phyloP scores from a whole-genome alignment of 2,797 vertebrate genomes.

The Gobio occitaniae region DNA sequence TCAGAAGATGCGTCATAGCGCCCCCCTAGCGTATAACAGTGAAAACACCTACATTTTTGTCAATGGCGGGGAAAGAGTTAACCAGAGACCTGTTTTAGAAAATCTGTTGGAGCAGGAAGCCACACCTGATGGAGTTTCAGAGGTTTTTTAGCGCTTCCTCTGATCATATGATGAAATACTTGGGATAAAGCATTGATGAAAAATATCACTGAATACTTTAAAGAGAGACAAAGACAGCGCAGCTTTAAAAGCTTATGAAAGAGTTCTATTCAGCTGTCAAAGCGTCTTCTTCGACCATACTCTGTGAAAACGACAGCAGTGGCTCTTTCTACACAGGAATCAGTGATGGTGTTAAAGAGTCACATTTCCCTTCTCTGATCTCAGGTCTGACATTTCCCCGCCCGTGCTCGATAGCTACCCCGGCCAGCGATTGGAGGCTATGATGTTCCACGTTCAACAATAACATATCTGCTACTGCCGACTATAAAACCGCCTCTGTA shows the following conservation, averaged over 20 bases:
- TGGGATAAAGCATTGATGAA: constrained; percentile 8
- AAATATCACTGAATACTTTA: constrained; percentile 61
- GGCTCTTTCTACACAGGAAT: constrained; percentile 71
- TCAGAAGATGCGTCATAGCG: no score
- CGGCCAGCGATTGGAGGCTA: constrained; percentile 34
- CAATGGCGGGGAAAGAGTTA: no score
- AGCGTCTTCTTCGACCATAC: constrained; percentile 72
- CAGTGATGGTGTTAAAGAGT: constrained; percentile 49
- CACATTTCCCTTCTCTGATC: constrained; percentile 45
- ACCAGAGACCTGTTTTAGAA: constrained; percentile 48
- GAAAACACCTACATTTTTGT: no score
- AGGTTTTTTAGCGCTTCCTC: not conserved
- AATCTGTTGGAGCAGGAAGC: constrained; percentile 75
- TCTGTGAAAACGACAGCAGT: constrained; percentile 66
- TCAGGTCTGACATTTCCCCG: constrained; percentile 54
- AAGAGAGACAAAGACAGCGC: constrained; percentile 67
- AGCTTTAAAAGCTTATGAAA: constrained; percentile 71
- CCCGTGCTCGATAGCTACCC: constrained; percentile 14
- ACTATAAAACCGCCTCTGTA: constrained; percentile 38
- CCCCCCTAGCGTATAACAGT: no score
- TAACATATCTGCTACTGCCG: constrained; percentile 40
- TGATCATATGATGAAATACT: constrained; percentile 34
- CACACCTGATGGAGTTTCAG: constrained; percentile 67
- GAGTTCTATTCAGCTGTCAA: constrained; percentile 72
- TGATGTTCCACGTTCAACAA: constrained; percentile 52